Percentiles rank a stretch among this genome's conserved stretches.
Conservation (phyloP, 2,888 invertebrate genomes). For the Ochropleura leucogaster region DNA sequence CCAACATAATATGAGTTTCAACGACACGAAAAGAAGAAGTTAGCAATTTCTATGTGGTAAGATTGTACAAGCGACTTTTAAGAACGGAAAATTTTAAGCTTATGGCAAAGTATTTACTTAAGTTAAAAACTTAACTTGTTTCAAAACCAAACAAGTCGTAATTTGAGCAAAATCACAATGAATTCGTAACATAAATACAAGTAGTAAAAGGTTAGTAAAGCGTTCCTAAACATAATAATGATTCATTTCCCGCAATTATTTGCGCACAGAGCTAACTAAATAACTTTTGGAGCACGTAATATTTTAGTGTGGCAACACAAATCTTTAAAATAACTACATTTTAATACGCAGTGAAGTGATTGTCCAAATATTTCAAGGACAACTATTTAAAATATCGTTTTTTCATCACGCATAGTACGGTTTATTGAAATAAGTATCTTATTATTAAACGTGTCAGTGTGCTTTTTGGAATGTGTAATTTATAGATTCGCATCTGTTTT, state of each 20-base stretch:
- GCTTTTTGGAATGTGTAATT: conserved; percentile 19
- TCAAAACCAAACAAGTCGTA: not conserved
- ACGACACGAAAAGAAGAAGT: too few relatives aligned
- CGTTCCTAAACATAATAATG: conserved; percentile 39
- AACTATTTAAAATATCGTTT: conserved; percentile 35
- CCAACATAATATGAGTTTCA: too few relatives aligned
- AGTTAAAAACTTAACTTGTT: not conserved
- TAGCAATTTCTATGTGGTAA: not conserved
- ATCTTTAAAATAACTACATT: conserved; percentile 41
- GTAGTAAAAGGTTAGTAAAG: conserved; percentile 33
- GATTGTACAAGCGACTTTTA: not conserved
- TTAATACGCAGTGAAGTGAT: conserved; percentile 35
- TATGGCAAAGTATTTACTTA: not conserved
- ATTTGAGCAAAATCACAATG: not conserved
- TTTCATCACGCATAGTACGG: conserved; percentile 19
- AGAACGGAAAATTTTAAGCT: not conserved
- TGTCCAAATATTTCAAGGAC: conserved; percentile 51
- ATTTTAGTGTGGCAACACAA: conserved; percentile 32
- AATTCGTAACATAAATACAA: conserved; percentile 14
- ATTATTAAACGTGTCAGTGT: not conserved
- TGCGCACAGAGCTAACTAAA: conserved; percentile 30
- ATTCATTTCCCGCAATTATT: conserved; percentile 55
- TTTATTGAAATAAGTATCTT: conserved; percentile 23
- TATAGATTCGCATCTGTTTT: conserved; percentile 15
- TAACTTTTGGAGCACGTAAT: conserved; percentile 46